Base-by-base conservation (phyloP, 2,113 vertebrate species). In the Sander vitreus region DNA sequence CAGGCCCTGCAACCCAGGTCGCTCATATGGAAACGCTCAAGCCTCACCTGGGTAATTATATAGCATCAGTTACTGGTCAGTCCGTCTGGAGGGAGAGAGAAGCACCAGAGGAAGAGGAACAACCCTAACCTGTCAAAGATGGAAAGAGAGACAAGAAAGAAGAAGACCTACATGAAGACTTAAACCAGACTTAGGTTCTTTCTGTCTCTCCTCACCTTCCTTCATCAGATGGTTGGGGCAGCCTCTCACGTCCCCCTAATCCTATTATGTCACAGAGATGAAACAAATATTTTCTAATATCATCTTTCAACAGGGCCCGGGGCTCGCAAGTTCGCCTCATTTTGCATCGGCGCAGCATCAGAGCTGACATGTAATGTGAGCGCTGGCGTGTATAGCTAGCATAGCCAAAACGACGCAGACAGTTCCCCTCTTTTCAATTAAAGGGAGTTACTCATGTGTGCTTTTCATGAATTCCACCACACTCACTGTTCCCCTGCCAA, bases 21-120 rank as follows among this genome's bases (percentile, higher is more conserved):
- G 3, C 71, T 88, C 89, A 80, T 91, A 86, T 94, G 92, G 93
- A 93, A 94, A 83, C 39, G 30, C 81, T 94, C 85, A 91, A 73
- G 57, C 58, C 76, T 91, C 90, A 93, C 91, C 88, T 91, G 87
- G 4, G 65, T 89, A 86, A 90, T 91, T 89, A 78, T 62, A 80
- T 30, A 67, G 80, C 80, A 81, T 91, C 75, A 62, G 60, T 87
- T 85, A 68, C 66, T 83, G 83, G 84, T 77, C 77, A 71, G 23
- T 73, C 64, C 78, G 60, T 71, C 81, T 75, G 69, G 65, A 69
- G 36, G 48, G 27, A 78, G 67, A 63, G 70, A 54, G 58, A 36
- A 4, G 62, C 58, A 78, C 59, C 55, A 72, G 70, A 67, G 71
- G 57, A 85, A 66, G 89, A 82, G 21, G 76, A 11, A 43, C 39